Base-by-base conservation (phyloP, 2,888 invertebrate genomes). In the Eulithis testata region DNA sequence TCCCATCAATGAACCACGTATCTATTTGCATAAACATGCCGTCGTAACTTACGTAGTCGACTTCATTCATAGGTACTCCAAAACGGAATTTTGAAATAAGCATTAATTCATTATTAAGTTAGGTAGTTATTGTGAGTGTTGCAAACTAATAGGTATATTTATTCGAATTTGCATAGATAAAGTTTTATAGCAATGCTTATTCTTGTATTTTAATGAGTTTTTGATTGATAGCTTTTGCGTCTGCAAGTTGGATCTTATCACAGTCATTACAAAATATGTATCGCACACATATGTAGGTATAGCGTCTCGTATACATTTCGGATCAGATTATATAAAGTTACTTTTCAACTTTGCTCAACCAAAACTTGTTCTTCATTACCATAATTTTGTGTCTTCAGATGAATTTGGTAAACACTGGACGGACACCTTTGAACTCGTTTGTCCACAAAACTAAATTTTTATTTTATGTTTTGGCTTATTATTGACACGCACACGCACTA, bases 21-120 rank as follows among this genome's bases (percentile, higher is more conserved):
- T 73, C 66, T 77, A 85, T 86, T 86, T 84, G 85, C 86, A 86
- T 85, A 85, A 81, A 80, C 82, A 77, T 71, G 76, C 66, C 76
- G 74, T 81, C 82, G 83, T 84, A 82, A 82, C 77, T 71, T 65
- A 50, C 70, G 66, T 76, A 74, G 72, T 73, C 73, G 68, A 72
- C 71, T 76, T 78, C 75, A 73, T 73, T 73, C 73, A 73, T 63
- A 21, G 21, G 21, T 21, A 64, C 67, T 52, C 44, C 12, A 57
- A 71, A 71, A 76, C 77, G 76, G 55, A 64, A 64, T 70, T 71
- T 72, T 65, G 54, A 60, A 70, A 72, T 68, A 51, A 63, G 51
- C 61, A 49, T 63, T 57, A 44, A 58, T 65, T 57, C 55, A 71
- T 69, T 64, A 70, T 70, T 9, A 64, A 60, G 54, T 66, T 55